Evolutionary conservation across 1,140 invertebrate species (phyloP).

Genomic region (Archivesica marissinica): DNA sequence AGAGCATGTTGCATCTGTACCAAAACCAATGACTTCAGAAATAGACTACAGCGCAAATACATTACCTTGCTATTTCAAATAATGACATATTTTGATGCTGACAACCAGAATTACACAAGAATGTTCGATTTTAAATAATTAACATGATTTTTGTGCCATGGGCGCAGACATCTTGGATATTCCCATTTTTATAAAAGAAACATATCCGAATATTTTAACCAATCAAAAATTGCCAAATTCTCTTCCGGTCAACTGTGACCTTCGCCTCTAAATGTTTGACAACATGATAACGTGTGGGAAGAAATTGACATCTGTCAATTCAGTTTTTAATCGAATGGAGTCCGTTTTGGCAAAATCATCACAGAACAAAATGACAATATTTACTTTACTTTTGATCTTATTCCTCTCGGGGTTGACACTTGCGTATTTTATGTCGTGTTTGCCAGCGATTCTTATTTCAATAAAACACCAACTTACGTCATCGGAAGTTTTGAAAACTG

Average conservation of each 20-base stretch:
- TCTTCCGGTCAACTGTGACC: constrained; percentile 55
- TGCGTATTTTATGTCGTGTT: constrained; percentile 66
- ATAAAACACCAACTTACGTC: constrained; percentile 53
- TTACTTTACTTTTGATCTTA: constrained; percentile 64
- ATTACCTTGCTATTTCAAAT: constrained; percentile 68
- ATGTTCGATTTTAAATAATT: background rate
- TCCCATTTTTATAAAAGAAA: constrained; percentile 9
- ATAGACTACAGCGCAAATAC: too few species aligned
- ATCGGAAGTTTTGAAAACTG: constrained; percentile 21
- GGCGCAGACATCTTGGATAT: constrained; percentile 65
- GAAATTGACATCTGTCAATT: background rate
- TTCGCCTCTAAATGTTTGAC: constrained; percentile 42
- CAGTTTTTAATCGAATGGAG: background rate
- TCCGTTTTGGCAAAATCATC: background rate
- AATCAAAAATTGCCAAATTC: constrained; percentile 69
- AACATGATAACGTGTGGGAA: constrained; percentile 42
- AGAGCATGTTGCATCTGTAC: background rate
- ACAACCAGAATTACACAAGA: constrained; percentile 14
- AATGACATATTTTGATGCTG: constrained; percentile 64
- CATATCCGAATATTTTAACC: constrained; percentile 56
- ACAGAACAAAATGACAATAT: constrained; percentile 54
- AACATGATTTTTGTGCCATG: constrained; percentile 45
- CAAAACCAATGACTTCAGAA: too few species aligned
- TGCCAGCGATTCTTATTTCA: constrained; percentile 62
- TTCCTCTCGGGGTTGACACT: constrained; percentile 66